A percentile compares a stretch with the other conserved stretches of the same genome.
Evolutionary conservation across 1,140 invertebrate species (phyloP).

Genomic region (Drosophila guanche): DNA sequence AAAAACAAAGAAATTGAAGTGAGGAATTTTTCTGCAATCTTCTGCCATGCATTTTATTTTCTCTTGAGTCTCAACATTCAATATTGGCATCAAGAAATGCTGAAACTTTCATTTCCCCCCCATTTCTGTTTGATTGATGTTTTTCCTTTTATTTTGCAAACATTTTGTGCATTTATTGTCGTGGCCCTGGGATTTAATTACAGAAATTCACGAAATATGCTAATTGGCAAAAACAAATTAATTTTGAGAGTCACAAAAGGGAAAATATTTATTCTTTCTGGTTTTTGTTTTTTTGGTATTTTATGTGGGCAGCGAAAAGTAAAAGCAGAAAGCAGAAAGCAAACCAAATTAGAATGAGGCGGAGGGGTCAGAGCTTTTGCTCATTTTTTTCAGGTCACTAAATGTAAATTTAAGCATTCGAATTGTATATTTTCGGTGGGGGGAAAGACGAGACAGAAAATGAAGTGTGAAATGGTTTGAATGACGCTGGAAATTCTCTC

Average conservation of each 20-base stretch:
- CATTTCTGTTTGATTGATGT: constrained; percentile 22
- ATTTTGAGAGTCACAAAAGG: constrained; percentile 13
- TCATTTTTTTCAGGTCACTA: not conserved
- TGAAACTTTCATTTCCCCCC: constrained; percentile 54
- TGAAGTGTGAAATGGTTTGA: no score
- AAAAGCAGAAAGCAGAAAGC: constrained; percentile 17
- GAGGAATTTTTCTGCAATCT: no score
- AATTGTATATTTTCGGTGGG: no score
- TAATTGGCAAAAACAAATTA: constrained; percentile 23
- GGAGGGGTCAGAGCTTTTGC: not conserved
- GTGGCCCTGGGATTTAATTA: constrained; percentile 41
- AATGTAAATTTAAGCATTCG: no score
- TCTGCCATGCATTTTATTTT: no score
- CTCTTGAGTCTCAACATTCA: not conserved
- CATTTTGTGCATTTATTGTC: constrained; percentile 39
- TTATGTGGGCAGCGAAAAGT: constrained; percentile 35
- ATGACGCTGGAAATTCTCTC: no score
- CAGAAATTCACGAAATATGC: constrained; percentile 39
- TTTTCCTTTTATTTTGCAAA: constrained; percentile 14
- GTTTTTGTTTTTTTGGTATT: not conserved
- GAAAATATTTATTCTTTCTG: constrained; percentile 11
- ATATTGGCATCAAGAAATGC: not conserved
- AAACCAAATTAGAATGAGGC: constrained; percentile 9
- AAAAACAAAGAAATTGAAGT: no score
- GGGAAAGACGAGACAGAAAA: no score